A percentile compares a stretch with the other conserved stretches of the same genome.
Evolutionary conservation across 2,888 invertebrate species (phyloP).

Genomic region (Caenorhabditis auriculariae): DNA sequence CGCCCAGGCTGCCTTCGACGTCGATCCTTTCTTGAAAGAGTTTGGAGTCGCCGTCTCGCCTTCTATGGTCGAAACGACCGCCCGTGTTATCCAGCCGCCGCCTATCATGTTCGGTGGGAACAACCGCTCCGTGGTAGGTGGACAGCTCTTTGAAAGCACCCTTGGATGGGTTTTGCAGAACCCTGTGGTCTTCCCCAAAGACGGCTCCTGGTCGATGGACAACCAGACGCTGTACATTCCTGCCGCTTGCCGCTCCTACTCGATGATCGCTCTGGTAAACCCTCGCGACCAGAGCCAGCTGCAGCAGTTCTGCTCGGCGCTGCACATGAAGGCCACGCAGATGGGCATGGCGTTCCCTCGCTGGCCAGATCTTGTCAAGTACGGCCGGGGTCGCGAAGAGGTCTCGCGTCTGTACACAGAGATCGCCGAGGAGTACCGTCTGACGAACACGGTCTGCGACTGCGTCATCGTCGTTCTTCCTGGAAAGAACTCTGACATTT

Average conservation of each 20-base stretch:
- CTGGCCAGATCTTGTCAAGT: constrained; percentile 56
- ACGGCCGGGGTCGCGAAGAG: constrained; percentile 41
- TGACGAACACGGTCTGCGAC: constrained; percentile 44
- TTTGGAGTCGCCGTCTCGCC: constrained; percentile 50
- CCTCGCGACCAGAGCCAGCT: constrained; percentile 46
- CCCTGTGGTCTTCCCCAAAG: constrained; percentile 51
- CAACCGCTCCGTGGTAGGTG: constrained; percentile 21
- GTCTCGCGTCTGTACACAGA: constrained; percentile 43
- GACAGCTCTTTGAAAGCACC: neutral
- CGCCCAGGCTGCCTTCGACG: constrained; percentile 49
- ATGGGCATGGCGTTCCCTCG: constrained; percentile 57
- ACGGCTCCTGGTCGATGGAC: constrained; percentile 57
- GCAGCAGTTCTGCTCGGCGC: constrained; percentile 46
- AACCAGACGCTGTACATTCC: constrained; percentile 52
- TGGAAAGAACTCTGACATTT: constrained; percentile 53
- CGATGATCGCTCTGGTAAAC: constrained; percentile 52
- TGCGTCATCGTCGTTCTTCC: constrained; percentile 54
- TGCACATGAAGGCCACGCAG: constrained; percentile 44
- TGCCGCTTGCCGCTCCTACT: constrained; percentile 47
- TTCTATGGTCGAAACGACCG: constrained; percentile 54
- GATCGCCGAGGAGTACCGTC: constrained; percentile 43
- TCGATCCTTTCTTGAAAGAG: constrained; percentile 52
- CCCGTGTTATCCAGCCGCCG: constrained; percentile 55
- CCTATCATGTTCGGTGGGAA: constrained; percentile 52
- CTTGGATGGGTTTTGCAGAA: constrained; percentile 17